Base-by-base conservation (phyloP, 2,797 vertebrate genomes). In the Trichosurus vulpecula region DNA sequence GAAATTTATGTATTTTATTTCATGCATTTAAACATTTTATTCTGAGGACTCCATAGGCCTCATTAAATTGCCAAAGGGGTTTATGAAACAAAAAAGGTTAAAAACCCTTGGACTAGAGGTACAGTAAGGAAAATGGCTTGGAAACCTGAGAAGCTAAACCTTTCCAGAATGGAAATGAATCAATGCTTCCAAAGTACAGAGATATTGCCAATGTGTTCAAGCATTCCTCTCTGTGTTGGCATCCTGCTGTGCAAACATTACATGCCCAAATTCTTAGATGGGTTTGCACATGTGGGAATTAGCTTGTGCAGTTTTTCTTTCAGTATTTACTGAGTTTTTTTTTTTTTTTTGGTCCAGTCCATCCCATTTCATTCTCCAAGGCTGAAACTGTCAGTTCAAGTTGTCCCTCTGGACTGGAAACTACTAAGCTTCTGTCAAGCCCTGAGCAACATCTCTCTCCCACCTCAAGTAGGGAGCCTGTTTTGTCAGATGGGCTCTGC, bases 401-500 rank as follows among this genome's bases (percentile, higher is more conserved):
- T 96, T 87, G 41, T 51, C 97, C 92, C 93, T 52, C 47, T 96
- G 95, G 90, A 66, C 30, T 98, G 92, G 93, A 93, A 95, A 52
- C 13, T 97, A 96, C 96, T 94, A 96, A 11, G 52, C 90, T 93
- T 92, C 93, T 97, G 97, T 97, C 93, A 98, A 96, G 96, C 47
- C n/a, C 92, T 96, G 87, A 95, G 56, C 92, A 93, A 57, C 94
- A 61, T 97, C 97, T 98, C 97, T 93, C 97, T 95, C 81, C 95
- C 91, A 1, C 51, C 55, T 97, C 97, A 98, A 41, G 91, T 95
- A 95, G 55, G 55, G 97, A 97, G 97, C 95, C 57, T 97, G 95
- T 96, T 95, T 93, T 87, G 97, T 94, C 95, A 96, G 97, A 95
- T 97, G 96, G 97, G 96, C 97, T 95, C 93, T 97, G 91, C 90